Conservation (phyloP, 2,888 invertebrate genomes). For the Phengaris alcon region DNA sequence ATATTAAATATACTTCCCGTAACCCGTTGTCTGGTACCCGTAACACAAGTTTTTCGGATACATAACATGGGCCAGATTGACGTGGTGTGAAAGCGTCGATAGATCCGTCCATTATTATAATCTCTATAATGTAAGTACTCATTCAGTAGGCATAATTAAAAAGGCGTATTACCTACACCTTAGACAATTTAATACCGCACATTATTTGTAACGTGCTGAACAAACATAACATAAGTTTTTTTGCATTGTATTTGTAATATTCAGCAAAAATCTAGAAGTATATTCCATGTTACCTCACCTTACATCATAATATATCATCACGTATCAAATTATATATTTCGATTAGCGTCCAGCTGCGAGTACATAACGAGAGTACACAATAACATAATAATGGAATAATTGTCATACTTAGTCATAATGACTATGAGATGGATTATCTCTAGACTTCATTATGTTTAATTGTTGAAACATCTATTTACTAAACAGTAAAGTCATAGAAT, state of each 20-base stretch:
- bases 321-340: slow-evolving; percentile 16
- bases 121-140: too few relatives aligned
- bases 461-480: not conserved
- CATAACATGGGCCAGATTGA: too few relatives aligned
- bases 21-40: too few relatives aligned
- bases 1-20: too few relatives aligned
- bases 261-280: not conserved
- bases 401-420: slow-evolving; percentile 2
- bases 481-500: not conserved
- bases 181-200: too few relatives aligned
- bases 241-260: not conserved
- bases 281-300: not conserved
- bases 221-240: too few relatives aligned
- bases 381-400: slow-evolving; percentile 10
- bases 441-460: slow-evolving; percentile 6
- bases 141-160: too few relatives aligned
- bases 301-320: not conserved
- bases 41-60: too few relatives aligned
- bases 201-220: too few relatives aligned
- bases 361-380: not conserved
- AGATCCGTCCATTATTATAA: too few relatives aligned
- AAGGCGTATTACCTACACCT: too few relatives aligned
- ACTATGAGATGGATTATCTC: slow-evolving; percentile 8
- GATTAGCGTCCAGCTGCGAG: not conserved
- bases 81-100: too few relatives aligned